phyloP scores from a whole-genome alignment of 2,797 vertebrate species.

The Syngnathus acus region DNA sequence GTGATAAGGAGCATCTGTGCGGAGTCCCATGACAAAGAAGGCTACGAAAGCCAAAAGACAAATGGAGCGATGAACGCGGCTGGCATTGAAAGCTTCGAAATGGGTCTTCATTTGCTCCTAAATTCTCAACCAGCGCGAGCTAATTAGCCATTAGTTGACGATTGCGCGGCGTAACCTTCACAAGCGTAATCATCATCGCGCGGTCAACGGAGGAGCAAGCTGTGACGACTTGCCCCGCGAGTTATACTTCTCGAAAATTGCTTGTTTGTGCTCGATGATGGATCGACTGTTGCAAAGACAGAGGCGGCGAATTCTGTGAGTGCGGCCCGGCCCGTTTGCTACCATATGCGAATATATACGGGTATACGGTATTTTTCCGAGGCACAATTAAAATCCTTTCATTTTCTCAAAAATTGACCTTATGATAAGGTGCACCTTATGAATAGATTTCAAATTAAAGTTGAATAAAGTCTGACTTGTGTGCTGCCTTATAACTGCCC shows the following conservation, averaged over 20 bases:
- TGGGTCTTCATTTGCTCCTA: slow-evolving; percentile 54
- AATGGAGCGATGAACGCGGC: slow-evolving; percentile 40
- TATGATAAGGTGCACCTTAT: no score
- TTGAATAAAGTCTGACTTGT: no score
- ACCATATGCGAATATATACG: no score
- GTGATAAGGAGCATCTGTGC: slow-evolving; percentile 59
- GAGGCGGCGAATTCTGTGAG: neutral
- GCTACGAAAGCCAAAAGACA: slow-evolving; percentile 27
- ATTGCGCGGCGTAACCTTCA: slow-evolving; percentile 70
- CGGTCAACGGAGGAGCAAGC: slow-evolving; percentile 36
- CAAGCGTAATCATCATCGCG: slow-evolving; percentile 57
- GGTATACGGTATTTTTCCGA: no score
- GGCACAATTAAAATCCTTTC: no score
- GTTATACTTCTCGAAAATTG: slow-evolving; percentile 30
- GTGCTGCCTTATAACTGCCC: no score
- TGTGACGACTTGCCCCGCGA: slow-evolving; percentile 42
- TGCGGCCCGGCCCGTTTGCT: neutral
- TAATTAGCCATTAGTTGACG: slow-evolving; percentile 70
- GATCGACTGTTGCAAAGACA: slow-evolving; percentile 15
- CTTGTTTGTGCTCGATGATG: neutral
- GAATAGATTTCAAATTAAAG: no score
- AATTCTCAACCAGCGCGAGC: slow-evolving; percentile 55
- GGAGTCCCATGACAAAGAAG: slow-evolving; percentile 46
- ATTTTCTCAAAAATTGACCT: no score
- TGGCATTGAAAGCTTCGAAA: slow-evolving; percentile 47